Evolutionary conservation across 64 coral and sea anemone species (phyloP), one percentile per base, ranked within the genome.

Genomic region (Astreopora myriophthalma): DNA sequence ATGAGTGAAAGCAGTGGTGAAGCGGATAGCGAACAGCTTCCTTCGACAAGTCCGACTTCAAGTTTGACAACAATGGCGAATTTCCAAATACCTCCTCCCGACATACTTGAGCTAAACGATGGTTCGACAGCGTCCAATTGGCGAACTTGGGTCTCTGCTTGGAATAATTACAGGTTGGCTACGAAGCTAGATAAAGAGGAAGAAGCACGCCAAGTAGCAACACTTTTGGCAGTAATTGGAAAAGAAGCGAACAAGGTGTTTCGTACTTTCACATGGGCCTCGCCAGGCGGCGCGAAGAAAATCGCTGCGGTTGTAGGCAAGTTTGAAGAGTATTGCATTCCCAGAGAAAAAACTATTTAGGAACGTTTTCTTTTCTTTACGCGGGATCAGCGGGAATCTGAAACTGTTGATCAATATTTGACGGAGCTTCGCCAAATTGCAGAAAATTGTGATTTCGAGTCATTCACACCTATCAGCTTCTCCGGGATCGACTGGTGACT

Each of bases 101-200:
- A 76, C 17, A 75, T 89, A 17, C 48, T 89, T 1, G 52, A 89
- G 30, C 51, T 75, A 31, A 76, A 76, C 27, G 86, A 89, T 89
- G 86, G 86, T 33, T 74, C 86, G 35, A 89, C 71, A 35, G 72
- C 87, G 17, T 77, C 73, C 16, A 79, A 64, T 24, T 69, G 88
- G 88, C 55, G 58, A 67, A 65, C 32, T 66, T 90, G 88, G 88
- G 33, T 61, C 7, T 22, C 69, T 63, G 29, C 51, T 23, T 76
- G 87, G 71, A 76, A 89, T 37, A 89, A 76, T 63, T 89, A 89
- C 72, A 89, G 29, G n/a, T 63, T 77, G 11, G 87, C 71, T 75
- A 89, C 26, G 14, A 89, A 89, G 72, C 87, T 89, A 9, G 87
- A 88, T 75, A 88, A 88, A 88, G 76, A 80, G 76, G 86, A 88